phyloP scores from a whole-genome alignment of 2,888 invertebrate species.

The Chirona hameri region DNA sequence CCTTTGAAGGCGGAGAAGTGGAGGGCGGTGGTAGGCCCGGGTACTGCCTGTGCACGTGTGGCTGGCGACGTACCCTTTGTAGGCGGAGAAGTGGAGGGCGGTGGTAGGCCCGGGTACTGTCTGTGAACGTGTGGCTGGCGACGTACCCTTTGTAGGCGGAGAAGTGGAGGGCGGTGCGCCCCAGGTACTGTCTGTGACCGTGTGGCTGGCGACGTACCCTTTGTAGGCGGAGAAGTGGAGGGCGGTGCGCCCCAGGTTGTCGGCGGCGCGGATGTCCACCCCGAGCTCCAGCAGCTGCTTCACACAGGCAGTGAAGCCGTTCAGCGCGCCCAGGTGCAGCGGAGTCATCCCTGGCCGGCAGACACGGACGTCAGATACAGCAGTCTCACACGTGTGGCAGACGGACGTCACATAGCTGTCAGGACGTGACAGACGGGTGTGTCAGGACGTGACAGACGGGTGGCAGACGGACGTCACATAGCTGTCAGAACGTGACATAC shows the following conservation, averaged over 20 bases:
- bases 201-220: slow-evolving; percentile 46
- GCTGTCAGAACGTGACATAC: no score
- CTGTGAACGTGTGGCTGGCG: no score
- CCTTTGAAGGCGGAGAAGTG: slow-evolving; percentile 62
- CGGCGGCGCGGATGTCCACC: slow-evolving; percentile 56
- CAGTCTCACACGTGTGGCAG: no score
- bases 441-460: no score
- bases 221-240: slow-evolving; percentile 61
- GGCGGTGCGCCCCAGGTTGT: slow-evolving; percentile 58
- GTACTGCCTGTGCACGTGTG: no score
- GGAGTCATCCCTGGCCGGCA: slow-evolving; percentile 55
- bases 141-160: slow-evolving; percentile 58
- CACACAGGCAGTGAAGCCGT: slow-evolving; percentile 61
- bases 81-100: slow-evolving; percentile 60
- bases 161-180: slow-evolving; percentile 59
- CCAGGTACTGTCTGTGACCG: no score
- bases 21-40: slow-evolving; percentile 58
- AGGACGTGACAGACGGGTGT: no score
- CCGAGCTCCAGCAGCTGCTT: slow-evolving; percentile 55
- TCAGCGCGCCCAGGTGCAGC: slow-evolving; percentile 60
- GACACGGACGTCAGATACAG: no score
- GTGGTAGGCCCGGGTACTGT: no score
- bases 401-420: no score
- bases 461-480: no score
- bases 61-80: slow-evolving; percentile 50